phyloP scores from a whole-genome alignment of 2,113 vertebrate genomes.

The Perca schrenkii region DNA sequence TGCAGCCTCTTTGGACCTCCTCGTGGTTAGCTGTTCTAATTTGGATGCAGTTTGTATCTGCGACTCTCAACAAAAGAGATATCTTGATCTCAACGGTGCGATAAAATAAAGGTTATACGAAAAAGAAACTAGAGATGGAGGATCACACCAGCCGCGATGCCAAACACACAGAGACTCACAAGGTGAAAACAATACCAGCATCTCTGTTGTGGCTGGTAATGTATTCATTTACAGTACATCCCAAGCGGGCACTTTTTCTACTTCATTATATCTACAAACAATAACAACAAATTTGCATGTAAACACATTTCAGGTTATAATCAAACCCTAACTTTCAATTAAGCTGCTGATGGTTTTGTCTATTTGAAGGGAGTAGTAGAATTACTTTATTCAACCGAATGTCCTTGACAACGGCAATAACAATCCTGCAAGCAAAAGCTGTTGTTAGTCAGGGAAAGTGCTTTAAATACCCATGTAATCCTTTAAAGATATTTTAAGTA shows the following conservation, averaged over 20 bases:
- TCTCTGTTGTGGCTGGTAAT: not conserved
- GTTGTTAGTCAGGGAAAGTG: conserved; percentile 36
- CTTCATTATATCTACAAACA: conserved; percentile 36
- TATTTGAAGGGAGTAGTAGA: conserved; percentile 39
- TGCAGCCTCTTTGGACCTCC: not conserved
- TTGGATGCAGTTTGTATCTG: not conserved
- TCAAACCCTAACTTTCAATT: conserved; percentile 35
- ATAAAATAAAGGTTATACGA: not conserved
- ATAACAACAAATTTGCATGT: conserved; percentile 19
- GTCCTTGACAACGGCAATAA: conserved; percentile 33
- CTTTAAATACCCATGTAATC: conserved; percentile 61
- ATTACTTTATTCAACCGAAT: conserved; percentile 51
- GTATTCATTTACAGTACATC: not conserved
- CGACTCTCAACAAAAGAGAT: not conserved
- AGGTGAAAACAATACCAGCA: too few species aligned
- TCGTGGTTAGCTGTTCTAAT: not conserved
- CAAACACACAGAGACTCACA: too few species aligned
- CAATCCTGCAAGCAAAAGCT: conserved; percentile 39
- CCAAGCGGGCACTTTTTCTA: not conserved
- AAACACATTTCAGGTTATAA: conserved; percentile 23
- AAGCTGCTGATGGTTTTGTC: conserved; percentile 30
- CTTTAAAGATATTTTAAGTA: conserved; percentile 35
- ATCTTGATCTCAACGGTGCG: not conserved
- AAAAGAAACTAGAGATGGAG: not conserved
- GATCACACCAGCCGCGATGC: too few species aligned